A percentile compares a stretch with the other conserved stretches of the same genome.
These are phyloP conservation scores for Panthera uncia DNA, from an alignment of 2,113 vertebrate species.

Conservation along the genomic window DNA sequence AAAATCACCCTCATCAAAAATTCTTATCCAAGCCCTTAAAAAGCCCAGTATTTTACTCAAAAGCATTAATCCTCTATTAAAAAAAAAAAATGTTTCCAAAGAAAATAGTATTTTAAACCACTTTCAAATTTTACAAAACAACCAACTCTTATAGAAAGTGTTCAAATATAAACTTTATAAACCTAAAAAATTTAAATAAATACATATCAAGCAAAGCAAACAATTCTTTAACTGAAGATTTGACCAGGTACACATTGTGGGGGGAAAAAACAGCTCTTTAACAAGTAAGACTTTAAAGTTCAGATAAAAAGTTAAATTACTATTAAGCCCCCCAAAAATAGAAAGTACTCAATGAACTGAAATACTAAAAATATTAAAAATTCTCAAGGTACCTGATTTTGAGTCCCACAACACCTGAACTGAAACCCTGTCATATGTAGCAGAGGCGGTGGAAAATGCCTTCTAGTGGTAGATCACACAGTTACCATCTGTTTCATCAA, in stretches of 20 bases:
- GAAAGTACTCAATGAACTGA: slow-evolving; percentile 27
- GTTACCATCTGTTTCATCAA: slow-evolving; percentile 59
- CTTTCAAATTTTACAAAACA: slow-evolving; percentile 29
- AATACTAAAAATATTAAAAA: slow-evolving; percentile 46
- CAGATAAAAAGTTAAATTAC: slow-evolving; percentile 54
- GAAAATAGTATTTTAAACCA: slow-evolving; percentile 6
- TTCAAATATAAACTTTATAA: not conserved
- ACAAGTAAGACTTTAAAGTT: slow-evolving; percentile 42
- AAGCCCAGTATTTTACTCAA: not conserved
- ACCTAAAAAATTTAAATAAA: slow-evolving; percentile 1
- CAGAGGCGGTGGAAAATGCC: slow-evolving; percentile 69
- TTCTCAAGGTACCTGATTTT: not conserved
- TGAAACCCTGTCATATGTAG: slow-evolving; percentile 43
- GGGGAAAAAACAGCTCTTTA: not conserved
- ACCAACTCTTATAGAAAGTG: not conserved
- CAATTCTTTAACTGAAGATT: not conserved
- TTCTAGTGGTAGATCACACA: slow-evolving; percentile 47
- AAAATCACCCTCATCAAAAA: not conserved
- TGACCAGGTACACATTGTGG: not conserved
- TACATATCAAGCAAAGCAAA: not conserved
- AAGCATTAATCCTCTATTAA: not conserved
- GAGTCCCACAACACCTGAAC: slow-evolving; percentile 1
- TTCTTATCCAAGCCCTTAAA: not conserved
- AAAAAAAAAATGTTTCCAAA: not conserved
- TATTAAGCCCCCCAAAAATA: not conserved